These are phyloP conservation scores for Oreochromis niloticus DNA, from an alignment of 2,113 vertebrate genomes.

Conservation along the genomic window DNA sequence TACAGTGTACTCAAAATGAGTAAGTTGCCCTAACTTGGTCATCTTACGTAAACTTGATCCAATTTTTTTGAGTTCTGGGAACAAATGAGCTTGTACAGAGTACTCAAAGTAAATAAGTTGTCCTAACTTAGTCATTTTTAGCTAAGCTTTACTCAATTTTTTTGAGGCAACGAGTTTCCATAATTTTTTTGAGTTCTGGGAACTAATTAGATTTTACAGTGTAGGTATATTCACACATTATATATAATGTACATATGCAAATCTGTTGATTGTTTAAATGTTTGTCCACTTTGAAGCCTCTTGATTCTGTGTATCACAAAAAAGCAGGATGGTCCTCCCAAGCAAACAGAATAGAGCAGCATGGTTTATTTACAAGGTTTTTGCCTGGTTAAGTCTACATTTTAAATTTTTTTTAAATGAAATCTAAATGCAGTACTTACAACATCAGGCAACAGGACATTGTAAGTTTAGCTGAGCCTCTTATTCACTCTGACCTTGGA, in stretches of 20 bases:
- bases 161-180: no score
- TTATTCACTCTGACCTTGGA: background rate
- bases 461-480: background rate
- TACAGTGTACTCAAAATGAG: no score
- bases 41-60: no score
- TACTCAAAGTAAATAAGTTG: no score
- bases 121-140: no score
- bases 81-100: no score
- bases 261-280: background rate
- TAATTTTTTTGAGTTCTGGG: no score
- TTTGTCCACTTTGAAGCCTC: background rate
- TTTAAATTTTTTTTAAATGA: accelerated
- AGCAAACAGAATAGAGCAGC: background rate
- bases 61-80: no score
- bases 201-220: no score
- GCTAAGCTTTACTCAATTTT: no score
- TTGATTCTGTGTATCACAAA: background rate
- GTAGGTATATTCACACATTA: background rate
- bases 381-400: background rate
- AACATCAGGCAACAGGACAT: background rate
- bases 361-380: accelerated
- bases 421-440: accelerated
- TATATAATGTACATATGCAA: background rate
- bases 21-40: no score
- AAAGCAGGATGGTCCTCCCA: background rate